Evolutionary conservation across 2,888 invertebrate species (phyloP), one percentile per base, ranked within the genome.

Genomic region (Scrobipalpa atriplicella): DNA sequence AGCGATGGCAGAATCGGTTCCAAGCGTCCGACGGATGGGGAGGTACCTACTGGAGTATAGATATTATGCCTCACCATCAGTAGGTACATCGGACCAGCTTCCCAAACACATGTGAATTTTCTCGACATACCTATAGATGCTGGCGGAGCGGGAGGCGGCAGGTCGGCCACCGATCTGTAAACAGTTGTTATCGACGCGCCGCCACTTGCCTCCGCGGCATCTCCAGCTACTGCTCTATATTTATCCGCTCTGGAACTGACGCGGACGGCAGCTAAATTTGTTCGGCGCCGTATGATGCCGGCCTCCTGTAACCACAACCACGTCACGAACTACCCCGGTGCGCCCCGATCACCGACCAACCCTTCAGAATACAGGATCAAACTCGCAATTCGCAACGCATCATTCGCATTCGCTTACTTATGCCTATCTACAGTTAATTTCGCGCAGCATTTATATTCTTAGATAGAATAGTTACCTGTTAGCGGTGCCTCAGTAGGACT

Each of bases 251-350:
- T 89, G 90, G 89, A 87, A 88, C 85, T 85, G 89, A 88, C 89
- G 89, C 86, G 87, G 75, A 76, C 78, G 38, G 74, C 75, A 88
- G 88, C 90, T 90, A 90, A 89, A 89, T 90, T 86, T 88, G 89
- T 89, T 84, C 86, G 89, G 90, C 90, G 89, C 89, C 88, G 87
- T 83, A 76, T 78, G 86, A 84, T 85, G 85, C 87, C 87, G 87
- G 84, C 85, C 87, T 90, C 90, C 92, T 92, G 92, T 85, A 91
- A 91, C 89, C 88, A 91, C 89, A 91, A 89, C 84, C 88, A 89
- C 85, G 90, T 90, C 89, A 90, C 89, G 83, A 79, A 78, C 82
- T 79, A 81, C 81, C 81, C 82, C 64, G 80, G 72, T 78, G 82
- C 80, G 78, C 78, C 80, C 78, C 80, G 77, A 68, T 72, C 74